Evolutionary conservation across 2,113 vertebrate species (phyloP), one percentile per base, ranked within the genome.

Genomic region (Panurus biarmicus): DNA sequence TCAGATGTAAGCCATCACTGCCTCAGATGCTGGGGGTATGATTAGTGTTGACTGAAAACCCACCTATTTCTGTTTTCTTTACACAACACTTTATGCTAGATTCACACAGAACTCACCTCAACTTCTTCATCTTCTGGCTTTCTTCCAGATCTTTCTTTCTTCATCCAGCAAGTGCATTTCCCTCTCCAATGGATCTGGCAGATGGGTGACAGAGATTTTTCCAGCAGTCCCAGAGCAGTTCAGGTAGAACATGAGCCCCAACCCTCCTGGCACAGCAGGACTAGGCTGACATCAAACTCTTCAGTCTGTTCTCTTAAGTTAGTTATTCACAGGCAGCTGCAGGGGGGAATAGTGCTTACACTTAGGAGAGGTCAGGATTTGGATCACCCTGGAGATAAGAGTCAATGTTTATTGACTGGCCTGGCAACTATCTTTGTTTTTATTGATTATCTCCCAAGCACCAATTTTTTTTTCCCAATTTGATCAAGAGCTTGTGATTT

Each of bases 311-410:
- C 64, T 35, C 42, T 84, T 36, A 44, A 25, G 26, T 58, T 28
- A 45, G 40, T 29, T 44, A 72, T 42, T 65, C 87, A 83, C 25
- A 80, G 33, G 40, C 10, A 74, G 9, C 65, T 50, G 48, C 0
- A 6, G 6, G 1, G 1, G 5, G 1, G 12, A 79, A 42, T 2
- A n/a, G 21, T 4, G 5, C 28, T 74, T 29, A 15, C 6, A 40
- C 13, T 94, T 40, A 22, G 14, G 53, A 69, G 40, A 74, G 12
- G 7, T 61, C 54, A 76, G 67, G 47, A 51, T 16, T 62, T 31
- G 21, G 22, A 77, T 29, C 23, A 57, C 25, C 6, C 11, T 67
- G 8, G 33, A 62, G 6, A 38, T 20, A 19, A 70, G 6, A 70
- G 23, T 26, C 47, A 61, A 6, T 4, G 7, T 36, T 72, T 61